Conservation (phyloP, 2,888 invertebrate species). For the Lomographa bimaculata region DNA sequence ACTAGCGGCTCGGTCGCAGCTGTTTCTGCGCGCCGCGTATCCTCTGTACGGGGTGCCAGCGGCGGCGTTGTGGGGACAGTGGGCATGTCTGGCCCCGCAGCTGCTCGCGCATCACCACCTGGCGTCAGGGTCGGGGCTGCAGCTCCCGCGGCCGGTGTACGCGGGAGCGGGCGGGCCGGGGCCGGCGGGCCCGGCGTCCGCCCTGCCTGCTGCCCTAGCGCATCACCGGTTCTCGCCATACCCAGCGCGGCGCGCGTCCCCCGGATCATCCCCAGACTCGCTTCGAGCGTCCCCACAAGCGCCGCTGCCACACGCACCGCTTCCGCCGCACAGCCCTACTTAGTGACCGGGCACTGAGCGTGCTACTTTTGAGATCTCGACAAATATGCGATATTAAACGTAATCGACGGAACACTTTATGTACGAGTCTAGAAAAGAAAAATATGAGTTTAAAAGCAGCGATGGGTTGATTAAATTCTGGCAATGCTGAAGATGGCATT, state of each 20-base stretch:
- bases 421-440: too few species aligned
- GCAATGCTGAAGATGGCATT: too few species aligned
- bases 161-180: slow-evolving; percentile 56
- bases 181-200: slow-evolving; percentile 30
- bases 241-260: slow-evolving; percentile 75
- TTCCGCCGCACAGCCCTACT: slow-evolving; percentile 75
- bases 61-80: slow-evolving; percentile 87
- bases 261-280: slow-evolving; percentile 85
- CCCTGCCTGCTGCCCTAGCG: slow-evolving; percentile 61
- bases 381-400: slow-evolving; percentile 38
- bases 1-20: slow-evolving; percentile 89
- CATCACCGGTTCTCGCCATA: slow-evolving; percentile 86
- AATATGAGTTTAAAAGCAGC: too few species aligned
- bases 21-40: slow-evolving; percentile 88
- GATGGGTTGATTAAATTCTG: too few species aligned
- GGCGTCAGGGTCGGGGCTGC: slow-evolving; percentile 75
- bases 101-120: slow-evolving; percentile 87
- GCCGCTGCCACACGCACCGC: slow-evolving; percentile 65
- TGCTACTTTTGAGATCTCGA: slow-evolving; percentile 49
- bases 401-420: slow-evolving; percentile 5
- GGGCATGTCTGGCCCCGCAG: slow-evolving; percentile 87
- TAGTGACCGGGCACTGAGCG: slow-evolving; percentile 46
- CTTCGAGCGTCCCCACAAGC: slow-evolving; percentile 75
- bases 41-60: slow-evolving; percentile 81
- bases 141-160: slow-evolving; percentile 78